Conservation (phyloP, 64 coral and sea anemone species). For the Dendronephthya gigantea region DNA sequence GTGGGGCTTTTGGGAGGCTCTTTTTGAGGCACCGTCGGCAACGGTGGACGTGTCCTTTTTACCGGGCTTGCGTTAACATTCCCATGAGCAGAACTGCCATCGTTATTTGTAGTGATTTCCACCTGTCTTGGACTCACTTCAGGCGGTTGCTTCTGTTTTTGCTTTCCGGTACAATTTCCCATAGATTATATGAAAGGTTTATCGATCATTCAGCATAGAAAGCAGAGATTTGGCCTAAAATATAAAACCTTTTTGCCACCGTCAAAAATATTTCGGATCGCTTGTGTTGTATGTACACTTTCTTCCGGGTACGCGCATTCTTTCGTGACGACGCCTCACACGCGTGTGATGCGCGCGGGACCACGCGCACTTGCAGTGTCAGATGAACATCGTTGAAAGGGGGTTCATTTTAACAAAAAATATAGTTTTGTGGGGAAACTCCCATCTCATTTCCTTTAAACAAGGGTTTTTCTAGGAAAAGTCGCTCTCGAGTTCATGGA, state of each 20-base stretch:
- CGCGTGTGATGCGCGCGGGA: background rate
- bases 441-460: no score
- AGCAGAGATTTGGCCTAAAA: background rate
- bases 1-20: slow-evolving; percentile 27
- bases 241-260: background rate
- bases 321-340: background rate
- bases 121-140: background rate
- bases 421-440: no score
- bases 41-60: background rate
- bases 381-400: no score
- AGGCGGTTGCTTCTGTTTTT: background rate
- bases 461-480: no score
- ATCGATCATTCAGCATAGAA: background rate
- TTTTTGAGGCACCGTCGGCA: slow-evolving; percentile 12
- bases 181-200: background rate
- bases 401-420: no score
- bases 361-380: no score
- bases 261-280: background rate
- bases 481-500: no score
- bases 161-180: slow-evolving; percentile 10
- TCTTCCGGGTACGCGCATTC: background rate
- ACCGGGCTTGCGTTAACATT: background rate
- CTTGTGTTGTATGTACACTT: background rate
- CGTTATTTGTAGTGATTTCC: background rate
- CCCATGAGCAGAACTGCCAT: background rate